Evolutionary conservation across 2,888 invertebrate genomes (phyloP).

Genomic region (Pandemis cinnamomeana): DNA sequence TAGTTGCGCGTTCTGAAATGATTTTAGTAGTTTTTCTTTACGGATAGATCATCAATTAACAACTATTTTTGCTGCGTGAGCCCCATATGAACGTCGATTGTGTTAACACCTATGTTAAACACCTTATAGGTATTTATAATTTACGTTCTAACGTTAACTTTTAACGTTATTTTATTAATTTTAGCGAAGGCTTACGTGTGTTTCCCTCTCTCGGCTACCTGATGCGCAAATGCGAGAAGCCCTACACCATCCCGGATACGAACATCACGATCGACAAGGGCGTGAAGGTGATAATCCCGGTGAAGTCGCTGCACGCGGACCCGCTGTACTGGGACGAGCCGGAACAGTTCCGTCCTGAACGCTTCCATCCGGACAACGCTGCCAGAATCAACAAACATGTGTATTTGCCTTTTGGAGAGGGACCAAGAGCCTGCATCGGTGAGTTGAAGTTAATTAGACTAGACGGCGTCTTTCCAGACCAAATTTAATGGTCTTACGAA

Average conservation of each 20-base stretch:
- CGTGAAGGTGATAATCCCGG: conserved; percentile 52
- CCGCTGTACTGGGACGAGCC: conserved; percentile 65
- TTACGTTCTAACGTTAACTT: background rate
- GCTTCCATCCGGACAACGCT: conserved; percentile 52
- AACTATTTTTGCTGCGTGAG: no score
- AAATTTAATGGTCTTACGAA: no score
- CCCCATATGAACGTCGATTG: no score
- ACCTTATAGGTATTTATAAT: background rate
- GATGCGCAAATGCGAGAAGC: conserved; percentile 43
- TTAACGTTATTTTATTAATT: background rate
- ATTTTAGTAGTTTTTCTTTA: no score
- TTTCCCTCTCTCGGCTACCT: conserved; percentile 48
- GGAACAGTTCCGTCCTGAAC: conserved; percentile 62
- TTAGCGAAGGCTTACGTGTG: conserved; percentile 46
- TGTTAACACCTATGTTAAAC: no score
- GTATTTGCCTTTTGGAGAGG: conserved; percentile 31
- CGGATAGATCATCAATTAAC: no score
- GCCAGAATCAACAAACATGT: conserved; percentile 12
- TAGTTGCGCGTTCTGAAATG: no score
- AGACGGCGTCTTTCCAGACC: no score
- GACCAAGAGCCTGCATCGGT: conserved; percentile 35
- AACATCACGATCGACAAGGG: conserved; percentile 55
- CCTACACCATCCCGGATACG: conserved; percentile 46
- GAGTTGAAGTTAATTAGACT: conserved; percentile 2
- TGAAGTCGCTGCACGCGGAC: conserved; percentile 65